Base-by-base conservation (phyloP, 1,140 invertebrate species). In the Aphaenogaster rudis region DNA sequence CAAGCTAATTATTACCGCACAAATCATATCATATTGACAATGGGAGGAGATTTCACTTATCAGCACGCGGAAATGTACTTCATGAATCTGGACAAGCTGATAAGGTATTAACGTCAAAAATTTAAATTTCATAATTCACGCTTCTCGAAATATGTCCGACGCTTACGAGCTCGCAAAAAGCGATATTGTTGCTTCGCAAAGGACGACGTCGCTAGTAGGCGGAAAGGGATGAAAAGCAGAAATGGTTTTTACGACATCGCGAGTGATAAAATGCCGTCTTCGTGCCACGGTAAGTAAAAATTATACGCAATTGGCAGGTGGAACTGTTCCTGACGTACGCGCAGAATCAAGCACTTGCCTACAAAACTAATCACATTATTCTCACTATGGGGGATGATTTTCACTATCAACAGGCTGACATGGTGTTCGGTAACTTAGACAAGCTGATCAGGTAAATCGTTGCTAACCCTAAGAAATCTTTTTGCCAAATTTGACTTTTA, bases 311-410 rank as follows among this genome's bases (percentile, higher is more conserved):
- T 86, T 88, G 71, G 5, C 86, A 94, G 93, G 78, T 94, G 17
- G 64, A 86, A 11, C 3, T n/a, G 3, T 91, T 94, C 69, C 69
- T 94, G 52, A 0, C 11, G 0, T 94, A 76, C 7, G 88, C 80
- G 5, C 64, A 93, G 59, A 93, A 91, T 15, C 96, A 97, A 94
- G 94, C 96, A 0, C 88, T 93, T 52, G 93, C 92, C 0, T 98
- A 97, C 92, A 92, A 93, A 39, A 96, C 96, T 0, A 97, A 97
- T 88, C 97, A 99, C 92, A 95, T 99, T 36, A 96, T 99, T 74
- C 95, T 99, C 50, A 98, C 98, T 1, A 99, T 99, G 98, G 99
- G 99, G 0, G 97, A 97, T 67, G 99, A 99, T 95, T 99, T 99
- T 93, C 96, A 97, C 66, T 99, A 98, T 93, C 97, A 98, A 93